Base-by-base conservation (phyloP, 2,888 invertebrate species). In the Pyrocoelia pectoralis region DNA sequence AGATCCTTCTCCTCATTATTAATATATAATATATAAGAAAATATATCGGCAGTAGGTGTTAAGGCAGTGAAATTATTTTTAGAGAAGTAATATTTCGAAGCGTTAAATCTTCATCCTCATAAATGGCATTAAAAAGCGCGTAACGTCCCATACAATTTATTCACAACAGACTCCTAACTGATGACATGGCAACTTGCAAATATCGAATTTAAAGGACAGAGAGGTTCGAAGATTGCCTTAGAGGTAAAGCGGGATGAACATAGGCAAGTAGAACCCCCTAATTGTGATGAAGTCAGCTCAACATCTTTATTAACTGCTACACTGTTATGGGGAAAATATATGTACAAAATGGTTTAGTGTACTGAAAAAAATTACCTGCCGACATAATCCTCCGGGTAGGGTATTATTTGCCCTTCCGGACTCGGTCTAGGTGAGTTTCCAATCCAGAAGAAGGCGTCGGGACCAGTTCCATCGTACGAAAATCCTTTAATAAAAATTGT, bases 371-470 rank as follows among this genome's bases (percentile, higher is more conserved):
- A 24, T 33, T 33, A 94, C 95, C 90, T 88, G 77, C 89, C 91
- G 60, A 84, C 85, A 79, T 91, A 92, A 75, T 93, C 90, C 76
- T 94, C 93, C 24, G 94, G 94, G 79, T 93, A 94, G 14, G 95
- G 94, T 76, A 95, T 91, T 65, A 94, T 88, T 65, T 87, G 89
- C 62, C 95, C 95, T 54, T 91, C 90, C 14, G 94, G 94, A 70
- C 89, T 89, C 1, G 94, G 94, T 68, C 90, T 86, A 1, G 89
- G 85, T 2, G 90, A 88, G 75, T 91, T 92, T 10, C 95, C 95
- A 62, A 94, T 91, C 95, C 94, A 95, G 84, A 95, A 95, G 83
- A 89, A 94, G 0, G 94, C 93, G 78, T 92, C 93, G 65, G 94
- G 93, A 6, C 91, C 94, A 5, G 89, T 90, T 41, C 95, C 95